Percentiles rank a stretch among this genome's conserved stretches.
Conservation (phyloP, 2,888 invertebrate genomes). For the Drosophila bunnanda region DNA sequence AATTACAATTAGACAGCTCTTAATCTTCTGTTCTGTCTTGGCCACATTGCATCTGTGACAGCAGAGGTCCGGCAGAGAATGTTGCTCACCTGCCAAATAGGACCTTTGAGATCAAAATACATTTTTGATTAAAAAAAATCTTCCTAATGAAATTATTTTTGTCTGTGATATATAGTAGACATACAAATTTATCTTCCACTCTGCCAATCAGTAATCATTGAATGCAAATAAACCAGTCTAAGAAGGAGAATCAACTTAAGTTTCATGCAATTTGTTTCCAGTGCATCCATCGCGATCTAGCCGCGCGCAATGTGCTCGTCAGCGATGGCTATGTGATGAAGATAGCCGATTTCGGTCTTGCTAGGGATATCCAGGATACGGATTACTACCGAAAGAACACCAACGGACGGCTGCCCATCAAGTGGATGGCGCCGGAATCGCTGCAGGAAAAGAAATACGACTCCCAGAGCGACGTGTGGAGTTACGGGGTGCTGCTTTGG, state of each 20-base stretch:
- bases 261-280: slow-evolving; percentile 74
- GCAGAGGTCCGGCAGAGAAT: too few species aligned
- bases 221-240: background rate
- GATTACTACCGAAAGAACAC: slow-evolving; percentile 99
- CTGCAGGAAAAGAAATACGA: slow-evolving; percentile 97
- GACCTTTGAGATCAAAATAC: too few species aligned
- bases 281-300: slow-evolving; percentile 98
- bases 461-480: slow-evolving; percentile 97
- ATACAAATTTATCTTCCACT: background rate
- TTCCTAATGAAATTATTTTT: background rate
- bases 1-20: too few species aligned
- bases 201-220: slow-evolving; percentile 2
- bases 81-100: too few species aligned
- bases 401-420: slow-evolving; percentile 97
- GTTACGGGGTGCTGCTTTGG: slow-evolving; percentile 97
- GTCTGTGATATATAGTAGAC: background rate
- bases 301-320: slow-evolving; percentile 98
- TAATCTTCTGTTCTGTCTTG: too few species aligned
- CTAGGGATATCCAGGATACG: slow-evolving; percentile 96
- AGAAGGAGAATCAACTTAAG: slow-evolving; percentile 38
- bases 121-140: too few species aligned
- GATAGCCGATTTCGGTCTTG: slow-evolving; percentile 99
- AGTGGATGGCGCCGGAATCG: slow-evolving; percentile 99
- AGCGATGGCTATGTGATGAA: slow-evolving; percentile 97
- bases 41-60: too few species aligned